Evolutionary conservation across 1,140 invertebrate species (phyloP), one percentile per base, ranked within the genome.

Genomic region (Diorhabda elongata): DNA sequence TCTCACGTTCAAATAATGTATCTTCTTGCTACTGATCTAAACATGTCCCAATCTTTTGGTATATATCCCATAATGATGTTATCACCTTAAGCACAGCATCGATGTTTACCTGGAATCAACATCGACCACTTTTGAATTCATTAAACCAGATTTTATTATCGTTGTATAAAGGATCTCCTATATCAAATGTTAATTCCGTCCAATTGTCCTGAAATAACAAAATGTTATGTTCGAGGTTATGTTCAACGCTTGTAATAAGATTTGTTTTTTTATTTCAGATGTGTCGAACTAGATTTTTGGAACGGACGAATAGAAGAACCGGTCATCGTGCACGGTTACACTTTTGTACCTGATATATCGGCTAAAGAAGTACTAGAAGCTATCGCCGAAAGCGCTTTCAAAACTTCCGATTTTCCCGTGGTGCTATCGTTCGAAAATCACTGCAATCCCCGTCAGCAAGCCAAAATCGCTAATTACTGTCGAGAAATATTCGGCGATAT

Each of bases 371-470:
- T 98, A 4, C 88, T 98, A 75, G 95, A 98, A 84, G 96, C 96
- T 61, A 98, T 98, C 77, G 94, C 95, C 59, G 96, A 98, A 81
- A 93, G 92, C 82, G 97, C 97, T 75, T 99, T 99, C 85, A 98
- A 98, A 86, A 98, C 96, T 42, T 98, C 95, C 11, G 94, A 98
- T 73, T 98, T 90, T 84, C 97, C 97, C 67, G 95, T 99, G 43
- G 89, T 97, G 76, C 88, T 98, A 67, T 98, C 96, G 71, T 98
- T 99, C 84, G 97, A 98, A 86, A 98, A 98, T 83, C 97, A 98
- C 83, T 98, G 97, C 84, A 98, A 97, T 83, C 91, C 93, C 3
- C 88, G 91, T 71, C 95, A 98, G 81, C 93, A 95, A 83, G 95
- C 95, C n/a, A 98, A 98, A 85, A 98, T 99, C 76, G 97, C 96